phyloP scores from a whole-genome alignment of 2,113 vertebrate species.

The Rhabdomys dilectus region DNA sequence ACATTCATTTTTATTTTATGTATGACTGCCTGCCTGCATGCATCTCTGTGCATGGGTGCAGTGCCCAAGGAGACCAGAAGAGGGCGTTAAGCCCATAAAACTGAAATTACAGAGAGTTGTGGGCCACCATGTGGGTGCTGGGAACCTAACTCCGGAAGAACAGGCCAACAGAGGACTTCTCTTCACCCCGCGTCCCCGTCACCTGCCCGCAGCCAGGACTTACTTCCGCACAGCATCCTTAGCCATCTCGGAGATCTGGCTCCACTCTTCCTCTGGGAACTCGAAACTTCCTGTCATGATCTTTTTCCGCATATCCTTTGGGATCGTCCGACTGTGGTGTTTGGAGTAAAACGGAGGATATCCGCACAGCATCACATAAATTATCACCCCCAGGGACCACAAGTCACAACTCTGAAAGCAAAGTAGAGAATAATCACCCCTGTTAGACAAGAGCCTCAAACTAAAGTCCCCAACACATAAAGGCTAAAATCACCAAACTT shows the following conservation, averaged over 20 bases:
- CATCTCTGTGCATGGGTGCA: neutral
- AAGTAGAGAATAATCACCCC: constrained; percentile 71
- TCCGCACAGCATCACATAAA: constrained; percentile 99
- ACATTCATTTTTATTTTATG: neutral
- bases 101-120: no score
- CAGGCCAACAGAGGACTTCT: neutral
- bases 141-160: no score
- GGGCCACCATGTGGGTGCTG: no score
- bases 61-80: neutral
- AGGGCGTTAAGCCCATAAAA: neutral
- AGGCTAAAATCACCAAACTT: neutral
- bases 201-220: constrained; percentile 71
- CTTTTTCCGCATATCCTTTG: constrained; percentile 99
- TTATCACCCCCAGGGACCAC: constrained; percentile 99
- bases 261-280: constrained; percentile 99
- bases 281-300: constrained; percentile 99
- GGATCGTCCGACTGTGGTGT: constrained; percentile 98
- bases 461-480: neutral
- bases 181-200: neutral
- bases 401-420: constrained; percentile 97
- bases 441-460: neutral
- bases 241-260: constrained; percentile 99
- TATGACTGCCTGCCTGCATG: neutral
- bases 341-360: constrained; percentile 99
- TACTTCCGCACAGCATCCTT: constrained; percentile 99